Evolutionary conservation across 2,888 invertebrate species (phyloP).

Genomic region (Dexiosoma caninum): DNA sequence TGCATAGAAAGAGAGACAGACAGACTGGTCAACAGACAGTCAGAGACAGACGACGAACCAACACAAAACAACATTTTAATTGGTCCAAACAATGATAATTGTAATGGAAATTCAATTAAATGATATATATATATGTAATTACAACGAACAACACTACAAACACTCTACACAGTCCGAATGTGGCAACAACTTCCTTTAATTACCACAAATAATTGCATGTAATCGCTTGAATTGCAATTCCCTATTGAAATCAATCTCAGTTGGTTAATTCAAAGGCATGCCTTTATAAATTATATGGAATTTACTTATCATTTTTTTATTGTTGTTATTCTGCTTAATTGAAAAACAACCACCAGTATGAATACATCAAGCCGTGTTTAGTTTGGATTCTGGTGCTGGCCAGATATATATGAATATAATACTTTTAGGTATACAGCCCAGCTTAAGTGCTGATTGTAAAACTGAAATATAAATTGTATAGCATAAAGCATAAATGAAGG

Average conservation of each 20-base stretch:
- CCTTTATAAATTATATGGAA: constrained; percentile 37
- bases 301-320: not conserved
- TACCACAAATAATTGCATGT: constrained; percentile 10
- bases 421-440: not conserved
- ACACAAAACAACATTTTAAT: constrained; percentile 55
- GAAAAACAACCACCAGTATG: constrained; percentile 9
- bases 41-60: too few species aligned
- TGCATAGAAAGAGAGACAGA: not conserved
- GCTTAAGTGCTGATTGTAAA: constrained; percentile 33
- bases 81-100: constrained; percentile 56
- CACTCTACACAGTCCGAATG: not conserved
- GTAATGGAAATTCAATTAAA: constrained; percentile 62
- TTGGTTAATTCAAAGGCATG: constrained; percentile 24
- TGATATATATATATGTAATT: constrained; percentile 48
- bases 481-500: constrained; percentile 5
- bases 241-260: constrained; percentile 30
- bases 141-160: not conserved
- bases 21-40: not conserved
- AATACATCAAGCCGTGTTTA: constrained; percentile 34
- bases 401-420: constrained; percentile 19
- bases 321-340: not conserved
- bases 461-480: constrained; percentile 39
- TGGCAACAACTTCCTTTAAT: constrained; percentile 25
- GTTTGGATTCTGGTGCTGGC: constrained; percentile 20
- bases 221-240: constrained; percentile 9